Conservation (phyloP, 35 echinoderm and acorn worm genomes). For the Diadema setosum region DNA sequence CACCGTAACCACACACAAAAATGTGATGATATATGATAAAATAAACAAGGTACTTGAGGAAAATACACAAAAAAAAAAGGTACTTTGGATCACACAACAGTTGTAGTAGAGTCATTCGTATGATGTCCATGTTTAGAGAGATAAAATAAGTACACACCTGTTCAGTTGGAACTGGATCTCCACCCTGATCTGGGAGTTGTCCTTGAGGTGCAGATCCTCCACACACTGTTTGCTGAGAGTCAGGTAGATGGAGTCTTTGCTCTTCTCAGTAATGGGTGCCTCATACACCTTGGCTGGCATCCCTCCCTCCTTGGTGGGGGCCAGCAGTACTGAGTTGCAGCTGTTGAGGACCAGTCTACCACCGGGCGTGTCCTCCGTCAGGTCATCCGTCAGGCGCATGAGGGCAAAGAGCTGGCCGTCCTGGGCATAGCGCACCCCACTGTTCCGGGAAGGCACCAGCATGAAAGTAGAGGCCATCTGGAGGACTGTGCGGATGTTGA, state of each 20-base stretch:
- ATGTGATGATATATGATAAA: too few relatives aligned
- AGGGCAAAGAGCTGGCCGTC: constrained; percentile 93
- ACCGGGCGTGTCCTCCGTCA: constrained; percentile 79
- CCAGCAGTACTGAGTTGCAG: constrained; percentile 73
- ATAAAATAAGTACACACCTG: constrained; percentile 25
- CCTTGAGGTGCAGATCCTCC: constrained; percentile 64
- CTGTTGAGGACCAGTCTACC: constrained; percentile 89
- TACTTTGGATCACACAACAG: background rate
- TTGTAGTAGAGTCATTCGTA: background rate
- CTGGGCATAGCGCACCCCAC: constrained; percentile 81
- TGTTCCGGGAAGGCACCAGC: constrained; percentile 81
- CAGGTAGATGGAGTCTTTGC: constrained; percentile 85
- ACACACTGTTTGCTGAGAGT: constrained; percentile 81
- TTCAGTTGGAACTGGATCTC: constrained; percentile 97
- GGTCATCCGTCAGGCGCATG: constrained; percentile 75
- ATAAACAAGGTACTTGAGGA: too few relatives aligned
- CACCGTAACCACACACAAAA: too few relatives aligned
- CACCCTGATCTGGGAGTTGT: constrained; percentile 60
- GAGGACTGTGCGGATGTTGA: constrained; percentile 83
- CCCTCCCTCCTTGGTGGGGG: background rate
- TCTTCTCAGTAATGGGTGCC: constrained; percentile 61
- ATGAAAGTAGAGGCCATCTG: constrained; percentile 85
- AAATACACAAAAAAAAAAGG: too few relatives aligned
- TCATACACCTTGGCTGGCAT: background rate
- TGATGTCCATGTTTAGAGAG: background rate